Conservation (phyloP, 2,113 vertebrate genomes). For the Mastomys natalensis region DNA sequence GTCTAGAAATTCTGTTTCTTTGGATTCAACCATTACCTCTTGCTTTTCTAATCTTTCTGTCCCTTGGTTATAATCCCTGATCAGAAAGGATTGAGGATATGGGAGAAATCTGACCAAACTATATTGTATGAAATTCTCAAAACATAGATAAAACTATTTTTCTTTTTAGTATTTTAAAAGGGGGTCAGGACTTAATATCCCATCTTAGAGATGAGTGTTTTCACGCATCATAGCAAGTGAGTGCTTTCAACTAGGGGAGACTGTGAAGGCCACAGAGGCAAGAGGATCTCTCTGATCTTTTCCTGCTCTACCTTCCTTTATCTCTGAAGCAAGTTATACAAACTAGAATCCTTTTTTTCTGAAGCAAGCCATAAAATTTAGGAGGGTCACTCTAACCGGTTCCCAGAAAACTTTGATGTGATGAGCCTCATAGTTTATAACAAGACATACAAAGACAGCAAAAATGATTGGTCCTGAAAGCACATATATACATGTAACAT, state of each 20-base stretch:
- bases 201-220: background rate
- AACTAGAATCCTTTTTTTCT: background rate
- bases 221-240: background rate
- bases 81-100: background rate
- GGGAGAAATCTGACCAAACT: background rate
- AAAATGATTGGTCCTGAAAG: background rate
- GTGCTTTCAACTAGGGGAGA: background rate
- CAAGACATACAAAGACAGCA: background rate
- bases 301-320: background rate
- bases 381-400: background rate
- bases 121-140: background rate
- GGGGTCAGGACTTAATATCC: background rate
- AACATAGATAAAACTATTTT: background rate
- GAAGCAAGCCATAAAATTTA: background rate
- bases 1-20: background rate
- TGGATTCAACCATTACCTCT: background rate
- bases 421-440: background rate
- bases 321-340: background rate
- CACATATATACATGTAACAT: background rate
- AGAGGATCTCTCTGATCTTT: background rate
- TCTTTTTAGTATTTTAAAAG: background rate
- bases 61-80: background rate
- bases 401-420: background rate
- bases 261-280: background rate
- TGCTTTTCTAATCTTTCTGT: background rate